These are phyloP conservation scores for Monopterus albus DNA, from an alignment of 2,113 vertebrate species.

Conservation along the genomic window DNA sequence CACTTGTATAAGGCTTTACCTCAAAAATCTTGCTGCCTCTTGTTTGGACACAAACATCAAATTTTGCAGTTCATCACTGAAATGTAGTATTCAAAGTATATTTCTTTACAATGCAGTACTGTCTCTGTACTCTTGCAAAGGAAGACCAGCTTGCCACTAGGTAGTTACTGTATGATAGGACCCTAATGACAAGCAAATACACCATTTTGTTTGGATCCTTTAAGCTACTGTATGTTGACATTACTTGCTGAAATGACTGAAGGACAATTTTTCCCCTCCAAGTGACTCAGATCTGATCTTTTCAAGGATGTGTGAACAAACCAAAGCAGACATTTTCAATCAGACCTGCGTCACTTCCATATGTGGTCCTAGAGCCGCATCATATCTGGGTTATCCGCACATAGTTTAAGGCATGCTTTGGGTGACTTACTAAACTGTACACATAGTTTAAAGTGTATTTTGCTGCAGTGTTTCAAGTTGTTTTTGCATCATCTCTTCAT, in stretches of 20 bases:
- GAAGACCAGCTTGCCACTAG: background rate
- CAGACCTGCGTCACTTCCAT: too few relatives aligned
- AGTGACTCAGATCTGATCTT: too few relatives aligned
- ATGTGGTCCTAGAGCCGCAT: too few relatives aligned
- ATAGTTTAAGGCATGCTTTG: conserved; percentile 3
- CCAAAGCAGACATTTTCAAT: too few relatives aligned
- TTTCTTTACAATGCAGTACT: background rate
- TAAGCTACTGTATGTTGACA: too few relatives aligned
- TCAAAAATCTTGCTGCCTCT: background rate
- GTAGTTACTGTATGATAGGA: background rate
- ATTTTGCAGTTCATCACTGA: background rate
- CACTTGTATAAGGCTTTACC: background rate
- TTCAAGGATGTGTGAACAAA: too few relatives aligned
- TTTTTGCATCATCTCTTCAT: background rate
- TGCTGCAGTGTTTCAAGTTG: background rate
- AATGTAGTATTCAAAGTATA: background rate
- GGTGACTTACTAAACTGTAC: too few relatives aligned
- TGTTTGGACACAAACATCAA: conserved; percentile 3
- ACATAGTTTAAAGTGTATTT: too few relatives aligned
- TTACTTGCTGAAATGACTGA: too few relatives aligned
- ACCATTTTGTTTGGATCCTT: background rate
- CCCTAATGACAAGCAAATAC: background rate
- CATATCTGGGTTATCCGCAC: background rate
- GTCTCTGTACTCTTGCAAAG: background rate
- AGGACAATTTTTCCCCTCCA: too few relatives aligned